Evolutionary conservation across 2,797 vertebrate genomes (phyloP), one percentile per base, ranked within the genome.

Genomic region (Potorous gilbertii): DNA sequence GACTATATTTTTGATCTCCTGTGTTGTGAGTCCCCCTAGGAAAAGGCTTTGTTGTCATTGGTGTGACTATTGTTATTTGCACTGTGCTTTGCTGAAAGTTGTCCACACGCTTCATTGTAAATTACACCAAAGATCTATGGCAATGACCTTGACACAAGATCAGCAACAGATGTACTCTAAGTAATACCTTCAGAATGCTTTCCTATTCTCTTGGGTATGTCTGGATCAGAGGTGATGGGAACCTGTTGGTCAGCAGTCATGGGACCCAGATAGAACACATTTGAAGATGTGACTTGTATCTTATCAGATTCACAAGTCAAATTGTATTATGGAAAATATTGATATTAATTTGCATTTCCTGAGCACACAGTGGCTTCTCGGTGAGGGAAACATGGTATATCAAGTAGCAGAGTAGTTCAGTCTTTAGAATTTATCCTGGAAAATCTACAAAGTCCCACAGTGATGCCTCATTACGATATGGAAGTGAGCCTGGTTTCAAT

Each of bases 351-450:
- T 90, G 54, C 55, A 95, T 95, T 90, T 28, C 50, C 96, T 55
- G 62, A 96, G 54, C 46, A 96, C 74, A 21, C 91, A 93, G 27
- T 89, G 56, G 34, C 52, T 66, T 50, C 46, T 24, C 40, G n/a
- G 0, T 91, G 14, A 93, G 9, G 66, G 56, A 5, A 40, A 34
- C 29, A 46, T 34, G 29, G 50, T 52, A 9, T 91, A 93, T 13
- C 74, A 90, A 31, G 95, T 94, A 56, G 92, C 93, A 95, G 92
- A 90, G 54, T 95, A 89, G 81, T 66, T 50, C 92, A 46, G 34
- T 94, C 54, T 97, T 95, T 55, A 93, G 91, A 93, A 97, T 92
- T 94, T 34, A 92, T 46, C 46, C n/a, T 90, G 31, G 29, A 94
- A 92, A 97, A 96, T 91, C 91, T 90, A 81, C 40, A 46, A 46